Base-by-base conservation (phyloP, 2,797 vertebrate genomes). In the Phylloscopus collybita region DNA sequence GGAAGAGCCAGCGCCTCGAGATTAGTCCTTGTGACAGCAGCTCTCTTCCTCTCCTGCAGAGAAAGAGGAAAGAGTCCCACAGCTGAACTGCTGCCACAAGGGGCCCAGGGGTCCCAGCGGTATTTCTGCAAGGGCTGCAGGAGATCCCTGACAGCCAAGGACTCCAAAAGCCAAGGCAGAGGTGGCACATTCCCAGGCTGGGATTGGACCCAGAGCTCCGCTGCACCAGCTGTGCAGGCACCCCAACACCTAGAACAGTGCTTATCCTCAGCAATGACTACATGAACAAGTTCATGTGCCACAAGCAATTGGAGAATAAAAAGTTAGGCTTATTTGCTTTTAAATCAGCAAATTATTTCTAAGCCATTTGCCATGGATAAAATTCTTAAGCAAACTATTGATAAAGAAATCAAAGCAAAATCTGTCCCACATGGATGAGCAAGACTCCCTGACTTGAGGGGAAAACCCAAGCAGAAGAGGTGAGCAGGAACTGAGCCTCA, bases 21-120 rank as follows among this genome's bases (percentile, higher is more conserved):
- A 97, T 96, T 94, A 90, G 92, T 79, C 91, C 62, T 32, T 60
- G 84, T 93, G 95, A 95, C 94, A 97, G 95, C 92, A 84, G 91
- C 87, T 66, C 83, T 90, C 92, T 95, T 94, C 95, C 95, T 95
- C 90, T 93, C 56, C 81, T 13, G 11, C 66, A 60, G 17, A 79
- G 71, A 91, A 93, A 83, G 93, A 91, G 93, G 96, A 96, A 96
- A 79, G 90, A 90, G 91, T 67, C 54, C 80, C 66, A 40, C 34
- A 38, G n/a, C 44, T 36, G 60, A 70, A 42, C 49, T 22, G 59
- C 64, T 54, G 70, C 42, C 61, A 44, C 18, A 11, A 64, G 90
- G 64, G 76, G 85, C 89, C 82, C 62, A 2, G 21, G 51, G 36
- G 30, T 66, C 80, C 11, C 22, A 1, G 67, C 0, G 3, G 64